Evolutionary conservation across 2,888 invertebrate genomes (phyloP), one percentile per base, ranked within the genome.

Genomic region (Pantelozetes paolii): DNA sequence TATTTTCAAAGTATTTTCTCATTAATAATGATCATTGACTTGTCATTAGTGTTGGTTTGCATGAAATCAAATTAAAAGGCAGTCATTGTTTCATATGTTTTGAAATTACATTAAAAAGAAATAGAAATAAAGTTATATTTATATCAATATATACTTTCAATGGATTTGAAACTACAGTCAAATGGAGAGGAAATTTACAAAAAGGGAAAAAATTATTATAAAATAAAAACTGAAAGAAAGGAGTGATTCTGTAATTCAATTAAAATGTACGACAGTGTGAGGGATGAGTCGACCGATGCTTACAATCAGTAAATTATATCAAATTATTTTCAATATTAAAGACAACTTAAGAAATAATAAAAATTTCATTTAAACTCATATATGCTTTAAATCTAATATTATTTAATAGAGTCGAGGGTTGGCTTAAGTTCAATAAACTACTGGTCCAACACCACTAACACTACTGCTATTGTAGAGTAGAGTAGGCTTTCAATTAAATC

Each of bases 381-480:
- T 50, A 20, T 20, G 18, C 9, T 50, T 50, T 50, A 9, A 50
- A n/a, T n/a, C 6, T n/a, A 50, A 18, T n/a, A 9, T n/a, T n/a
- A 5, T n/a, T n/a, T n/a, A n/a, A n/a, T n/a, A 9, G 54, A 54
- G 54, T 54, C 54, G 23, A 23, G 28, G 23, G 28, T 54, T 54
- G 54, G 54, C 54, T 26, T 54, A 54, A 54, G 54, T 54, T 54
- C 54, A 54, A 54, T 54, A 54, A 54, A 54, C 54, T 54, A 20
- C 2, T 45, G 2, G 11, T 15, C 15, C 45, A 18, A 45, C 45
- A 45, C 45, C 2, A 15, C 45, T 36, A 9, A 36, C 36, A 36
- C 9, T 36, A 36, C 36, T 36, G 36, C 36, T 36, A 36, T n/a
- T 36, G 36, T 11, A 36, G 36, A 36, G 36, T 8, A 36, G 36